Evolutionary conservation across 1,140 invertebrate genomes (phyloP).

Genomic region (Drosophila sturtevanti): DNA sequence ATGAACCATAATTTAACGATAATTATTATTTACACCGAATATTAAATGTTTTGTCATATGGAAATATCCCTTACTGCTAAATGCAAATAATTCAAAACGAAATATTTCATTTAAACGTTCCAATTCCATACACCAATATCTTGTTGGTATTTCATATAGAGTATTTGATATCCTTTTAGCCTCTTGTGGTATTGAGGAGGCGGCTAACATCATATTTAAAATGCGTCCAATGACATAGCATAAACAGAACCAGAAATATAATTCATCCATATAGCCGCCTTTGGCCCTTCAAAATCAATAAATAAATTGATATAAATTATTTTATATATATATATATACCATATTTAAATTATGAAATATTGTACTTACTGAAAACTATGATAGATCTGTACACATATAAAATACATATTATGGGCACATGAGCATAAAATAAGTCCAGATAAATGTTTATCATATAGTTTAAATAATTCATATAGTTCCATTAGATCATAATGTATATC

Average conservation of each 20-base stretch:
- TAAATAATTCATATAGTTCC: constrained; percentile 84
- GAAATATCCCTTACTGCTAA: constrained; percentile 86
- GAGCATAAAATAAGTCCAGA: constrained; percentile 85
- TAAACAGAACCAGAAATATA: constrained; percentile 87
- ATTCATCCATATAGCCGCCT: constrained; percentile 62
- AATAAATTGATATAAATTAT: no score
- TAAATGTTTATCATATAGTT: constrained; percentile 83
- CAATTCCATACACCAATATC: constrained; percentile 84
- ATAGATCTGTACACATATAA: constrained; percentile 88
- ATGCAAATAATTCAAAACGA: constrained; percentile 61
- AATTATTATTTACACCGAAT: constrained; percentile 54
- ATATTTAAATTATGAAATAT: no score
- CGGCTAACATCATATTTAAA: constrained; percentile 85
- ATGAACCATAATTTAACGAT: neutral
- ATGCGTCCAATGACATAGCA: constrained; percentile 85
- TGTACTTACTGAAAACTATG: constrained; percentile 87
- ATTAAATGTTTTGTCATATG: constrained; percentile 85
- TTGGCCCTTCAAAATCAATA: constrained; percentile 34
- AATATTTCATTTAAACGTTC: constrained; percentile 85
- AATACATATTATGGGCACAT: constrained; percentile 88
- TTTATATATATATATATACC: no score
- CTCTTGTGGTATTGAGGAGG: constrained; percentile 86
- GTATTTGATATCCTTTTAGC: constrained; percentile 84
- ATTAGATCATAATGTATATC: constrained; percentile 85
- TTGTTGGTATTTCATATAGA: constrained; percentile 85